Percentiles rank a stretch among this genome's conserved stretches.
Evolutionary conservation across 1,140 invertebrate species (phyloP).

Genomic region (Drosophila trapezifrons): DNA sequence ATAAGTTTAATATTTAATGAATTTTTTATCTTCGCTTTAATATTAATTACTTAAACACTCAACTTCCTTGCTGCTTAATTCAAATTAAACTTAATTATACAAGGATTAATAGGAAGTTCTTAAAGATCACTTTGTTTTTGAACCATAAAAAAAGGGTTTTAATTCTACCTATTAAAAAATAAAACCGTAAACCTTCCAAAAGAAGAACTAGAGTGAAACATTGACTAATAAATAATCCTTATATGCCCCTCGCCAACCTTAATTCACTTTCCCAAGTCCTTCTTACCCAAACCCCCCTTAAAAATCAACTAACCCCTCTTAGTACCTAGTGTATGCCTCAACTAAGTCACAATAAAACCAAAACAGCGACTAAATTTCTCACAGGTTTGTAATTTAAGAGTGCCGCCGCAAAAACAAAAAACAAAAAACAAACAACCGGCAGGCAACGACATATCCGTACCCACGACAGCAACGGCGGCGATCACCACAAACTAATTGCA

Average conservation of each 20-base stretch:
- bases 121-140: background rate
- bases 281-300: background rate
- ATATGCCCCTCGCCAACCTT: background rate
- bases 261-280: background rate
- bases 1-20: too few relatives aligned
- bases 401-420: slow-evolving; percentile 32
- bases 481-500: slow-evolving; percentile 78
- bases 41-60: too few relatives aligned
- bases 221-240: background rate
- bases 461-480: slow-evolving; percentile 20
- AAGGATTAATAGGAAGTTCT: too few relatives aligned
- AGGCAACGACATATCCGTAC: slow-evolving; percentile 33
- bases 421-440: slow-evolving; percentile 11
- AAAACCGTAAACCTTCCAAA: background rate
- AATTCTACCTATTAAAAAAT: background rate
- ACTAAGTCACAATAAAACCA: slow-evolving; percentile 24
- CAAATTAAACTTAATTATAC: too few relatives aligned
- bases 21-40: background rate
- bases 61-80: background rate
- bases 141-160: too few relatives aligned
- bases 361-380: slow-evolving; percentile 50
- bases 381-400: slow-evolving; percentile 71
- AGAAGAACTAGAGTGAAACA: background rate
- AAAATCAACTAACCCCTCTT: background rate
- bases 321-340: slow-evolving; percentile 16